Evolutionary conservation across 2,113 vertebrate genomes (phyloP), one percentile per base, ranked within the genome.

Genomic region (Oncorhynchus tshawytscha): DNA sequence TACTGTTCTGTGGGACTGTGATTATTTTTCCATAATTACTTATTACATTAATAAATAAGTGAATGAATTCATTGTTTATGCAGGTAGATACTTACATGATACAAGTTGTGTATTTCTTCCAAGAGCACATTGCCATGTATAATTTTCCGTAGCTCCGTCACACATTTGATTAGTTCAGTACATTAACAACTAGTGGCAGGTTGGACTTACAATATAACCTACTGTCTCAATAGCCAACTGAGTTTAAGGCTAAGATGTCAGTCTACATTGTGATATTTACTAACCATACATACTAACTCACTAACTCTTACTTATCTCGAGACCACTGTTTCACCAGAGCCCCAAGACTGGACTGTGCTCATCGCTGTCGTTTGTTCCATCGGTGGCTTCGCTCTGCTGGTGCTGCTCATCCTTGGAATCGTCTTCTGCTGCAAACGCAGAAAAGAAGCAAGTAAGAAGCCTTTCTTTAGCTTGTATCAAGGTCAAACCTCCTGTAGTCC

Each of bases 341-440:
- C 88, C 0, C 70, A 81, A 27, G 85, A 94, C 82, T 89, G 89
- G 88, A 93, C 92, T 0, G 88, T 94, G 78, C 78, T 94, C 74
- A 91, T 94, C 4, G 90, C 92, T 8, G 73, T 91, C 31, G 88
- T 90, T 0, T 75, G 89, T 74, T 89, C 90, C 29, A 76, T 94
- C 73, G 86, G 85, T 67, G 64, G 83, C 24, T 73, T 59, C n/a
- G 92, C 88, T 71, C 75, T 93, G 25, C 74, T 94, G 79, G 81
- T 84, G 83, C 79, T 94, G 11, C 79, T 94, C 64, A 90, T 94
- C 64, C 27, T 90, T 1, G 84, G 80, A 4, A 86, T 92, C 20
- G 5, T 91, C 60, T 91, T 91, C 78, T 94, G 84, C 80, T 91
- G 72, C 84, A 92, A 82, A 72, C 80, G 72, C 71, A 90, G 76